Conservation (phyloP, 2,797 vertebrate genomes). For the Coregonus sp. region DNA sequence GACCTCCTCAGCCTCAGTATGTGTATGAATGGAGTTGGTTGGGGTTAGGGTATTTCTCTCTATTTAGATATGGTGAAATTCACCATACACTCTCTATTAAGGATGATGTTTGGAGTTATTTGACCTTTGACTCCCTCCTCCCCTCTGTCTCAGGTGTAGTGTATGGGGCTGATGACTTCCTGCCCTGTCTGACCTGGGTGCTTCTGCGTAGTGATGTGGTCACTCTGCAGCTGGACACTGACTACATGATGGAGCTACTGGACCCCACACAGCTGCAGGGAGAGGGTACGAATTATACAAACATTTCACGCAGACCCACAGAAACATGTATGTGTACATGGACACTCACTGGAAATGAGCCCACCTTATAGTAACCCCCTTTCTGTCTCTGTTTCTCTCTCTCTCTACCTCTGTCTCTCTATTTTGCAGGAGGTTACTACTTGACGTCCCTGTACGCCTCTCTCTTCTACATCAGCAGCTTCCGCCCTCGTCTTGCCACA, state of each 20-base stretch:
- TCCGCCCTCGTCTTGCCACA: conserved; percentile 69
- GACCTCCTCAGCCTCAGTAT: not conserved
- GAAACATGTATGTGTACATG: not conserved
- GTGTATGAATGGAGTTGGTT: not conserved
- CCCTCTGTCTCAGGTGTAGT: not conserved
- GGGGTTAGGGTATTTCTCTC: not conserved
- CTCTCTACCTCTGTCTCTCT: conserved; percentile 1
- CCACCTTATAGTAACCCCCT: not conserved
- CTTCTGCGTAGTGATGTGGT: conserved; percentile 80
- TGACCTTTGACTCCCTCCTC: not conserved
- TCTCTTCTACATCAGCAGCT: conserved; percentile 86
- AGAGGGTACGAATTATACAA: conserved; percentile 73
- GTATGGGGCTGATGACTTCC: conserved; percentile 86
- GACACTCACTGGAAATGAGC: not conserved
- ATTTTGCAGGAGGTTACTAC: conserved; percentile 84
- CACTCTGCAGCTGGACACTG: conserved; percentile 84
- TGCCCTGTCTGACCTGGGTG: conserved; percentile 87
- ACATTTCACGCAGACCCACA: conserved; percentile 3
- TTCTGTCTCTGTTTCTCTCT: not conserved
- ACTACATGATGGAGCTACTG: conserved; percentile 92
- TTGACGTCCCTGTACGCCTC: conserved; percentile 88
- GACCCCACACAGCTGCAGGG: conserved; percentile 85
- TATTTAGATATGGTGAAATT: not conserved
- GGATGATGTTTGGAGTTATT: not conserved
- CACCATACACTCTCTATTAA: not conserved